A percentile compares a stretch with the other conserved stretches of the same genome.
Conservation (phyloP, 1,140 invertebrate species). For the Schlechtendalia chinensis region DNA sequence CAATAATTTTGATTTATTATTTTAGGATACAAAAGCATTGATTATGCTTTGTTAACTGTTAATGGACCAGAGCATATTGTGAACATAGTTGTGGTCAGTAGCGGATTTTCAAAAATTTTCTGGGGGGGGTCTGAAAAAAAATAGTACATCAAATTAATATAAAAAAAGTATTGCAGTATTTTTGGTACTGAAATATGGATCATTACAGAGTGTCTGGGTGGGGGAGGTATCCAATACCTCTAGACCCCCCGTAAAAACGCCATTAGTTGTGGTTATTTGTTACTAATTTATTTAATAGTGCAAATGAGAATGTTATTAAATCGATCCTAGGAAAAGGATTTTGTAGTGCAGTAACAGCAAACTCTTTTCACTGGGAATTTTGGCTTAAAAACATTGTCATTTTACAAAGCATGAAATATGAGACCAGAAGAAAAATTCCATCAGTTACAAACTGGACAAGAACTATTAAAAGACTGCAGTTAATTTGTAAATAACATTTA, state of each 20-base stretch:
- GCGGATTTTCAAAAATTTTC: too few relatives aligned
- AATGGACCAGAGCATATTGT: not conserved
- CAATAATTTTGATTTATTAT: slow-evolving; percentile 8
- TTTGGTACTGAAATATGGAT: too few relatives aligned
- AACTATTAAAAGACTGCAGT: slow-evolving; percentile 10
- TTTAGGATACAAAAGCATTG: slow-evolving; percentile 1
- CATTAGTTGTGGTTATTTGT: not conserved
- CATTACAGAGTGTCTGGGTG: too few relatives aligned
- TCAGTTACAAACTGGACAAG: not conserved
- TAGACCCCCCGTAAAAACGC: too few relatives aligned
- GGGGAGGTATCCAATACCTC: too few relatives aligned
- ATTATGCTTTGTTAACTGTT: too few relatives aligned
- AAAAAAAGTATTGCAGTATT: too few relatives aligned
- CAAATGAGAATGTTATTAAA: not conserved
- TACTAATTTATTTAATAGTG: not conserved
- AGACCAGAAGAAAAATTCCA: not conserved
- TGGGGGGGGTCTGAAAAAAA: too few relatives aligned
- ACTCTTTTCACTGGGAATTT: not conserved
- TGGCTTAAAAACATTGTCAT: not conserved
- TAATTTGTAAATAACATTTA: too few relatives aligned
- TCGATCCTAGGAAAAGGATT: not conserved
- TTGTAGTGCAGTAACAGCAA: not conserved
- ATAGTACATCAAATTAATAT: too few relatives aligned
- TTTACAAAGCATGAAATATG: not conserved
- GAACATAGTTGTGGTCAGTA: too few relatives aligned